Percentiles rank a stretch among this genome's conserved stretches.
Conservation (phyloP, 2,888 invertebrate genomes). For the Tortricodes alternella region DNA sequence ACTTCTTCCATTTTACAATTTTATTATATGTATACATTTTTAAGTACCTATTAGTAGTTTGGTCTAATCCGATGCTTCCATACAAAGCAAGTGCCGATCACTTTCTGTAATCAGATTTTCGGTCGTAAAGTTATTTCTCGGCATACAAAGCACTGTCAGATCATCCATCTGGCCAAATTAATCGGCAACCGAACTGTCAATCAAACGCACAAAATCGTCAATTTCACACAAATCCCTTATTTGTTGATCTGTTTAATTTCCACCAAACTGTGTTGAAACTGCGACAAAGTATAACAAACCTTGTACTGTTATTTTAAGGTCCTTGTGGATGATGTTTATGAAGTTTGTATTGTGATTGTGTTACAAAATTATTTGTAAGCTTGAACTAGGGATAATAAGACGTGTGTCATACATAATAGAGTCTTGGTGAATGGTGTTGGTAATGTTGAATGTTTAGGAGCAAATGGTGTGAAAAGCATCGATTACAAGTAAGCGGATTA, state of each 20-base stretch:
- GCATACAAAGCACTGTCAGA: slow-evolving; percentile 23
- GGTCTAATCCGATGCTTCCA: too few species aligned
- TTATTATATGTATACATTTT: too few species aligned
- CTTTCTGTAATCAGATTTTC: too few species aligned
- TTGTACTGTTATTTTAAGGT: slow-evolving; percentile 21
- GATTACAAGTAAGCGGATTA: slow-evolving; percentile 75
- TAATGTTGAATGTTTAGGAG: slow-evolving; percentile 48
- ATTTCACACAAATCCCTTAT: slow-evolving; percentile 47
- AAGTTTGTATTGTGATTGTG: not conserved
- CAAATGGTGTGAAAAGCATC: slow-evolving; percentile 62
- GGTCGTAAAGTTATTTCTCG: slow-evolving; percentile 4
- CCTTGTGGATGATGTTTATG: slow-evolving; percentile 5
- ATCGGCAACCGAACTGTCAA: slow-evolving; percentile 42
- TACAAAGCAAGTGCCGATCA: too few species aligned
- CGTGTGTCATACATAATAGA: not conserved
- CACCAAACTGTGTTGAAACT: slow-evolving; percentile 25
- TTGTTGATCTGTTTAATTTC: slow-evolving; percentile 45
- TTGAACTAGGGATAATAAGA: too few species aligned
- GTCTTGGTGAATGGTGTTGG: not conserved
- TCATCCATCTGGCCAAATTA: slow-evolving; percentile 18
- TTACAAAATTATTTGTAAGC: too few species aligned
- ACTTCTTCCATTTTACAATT: too few species aligned
- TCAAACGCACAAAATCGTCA: slow-evolving; percentile 46
- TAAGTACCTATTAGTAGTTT: too few species aligned
- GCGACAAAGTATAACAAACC: slow-evolving; percentile 14